These are phyloP conservation scores for Galaxias olidus DNA, from an alignment of 2,797 vertebrate species.

Conservation along the genomic window DNA sequence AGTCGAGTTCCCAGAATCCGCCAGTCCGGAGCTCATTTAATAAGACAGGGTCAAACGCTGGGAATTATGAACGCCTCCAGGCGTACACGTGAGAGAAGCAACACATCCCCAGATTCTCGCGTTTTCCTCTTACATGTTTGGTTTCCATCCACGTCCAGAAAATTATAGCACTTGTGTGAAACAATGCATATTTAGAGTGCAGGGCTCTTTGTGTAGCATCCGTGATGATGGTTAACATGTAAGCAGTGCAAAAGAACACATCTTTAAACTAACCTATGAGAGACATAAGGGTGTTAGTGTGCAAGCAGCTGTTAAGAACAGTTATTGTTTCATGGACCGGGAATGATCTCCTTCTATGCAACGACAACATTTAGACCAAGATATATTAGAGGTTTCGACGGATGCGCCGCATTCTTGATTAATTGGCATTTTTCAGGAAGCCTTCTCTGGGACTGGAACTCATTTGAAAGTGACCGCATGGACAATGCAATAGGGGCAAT, in stretches of 20 bases:
- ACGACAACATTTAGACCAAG: no score
- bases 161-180: constrained; percentile 41
- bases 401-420: no score
- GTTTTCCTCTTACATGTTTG: constrained; percentile 38
- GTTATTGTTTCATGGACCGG: no score
- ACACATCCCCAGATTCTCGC: constrained; percentile 30
- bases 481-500: no score
- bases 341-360: no score
- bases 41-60: constrained; percentile 44
- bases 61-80: constrained; percentile 51
- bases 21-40: constrained; percentile 47
- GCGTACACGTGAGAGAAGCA: constrained; percentile 33
- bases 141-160: constrained; percentile 41
- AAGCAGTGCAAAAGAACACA: constrained; percentile 15
- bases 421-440: constrained; percentile 17
- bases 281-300: not conserved
- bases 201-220: constrained; percentile 9
- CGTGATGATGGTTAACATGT: constrained; percentile 24
- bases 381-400: no score
- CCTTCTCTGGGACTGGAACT: constrained; percentile 23
- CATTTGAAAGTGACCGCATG: constrained; percentile 20
- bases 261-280: not conserved
- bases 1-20: constrained; percentile 29
- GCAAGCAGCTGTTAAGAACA: no score
- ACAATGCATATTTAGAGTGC: constrained; percentile 18